A percentile compares a stretch with the other conserved stretches of the same genome.
phyloP scores from a whole-genome alignment of 2,888 invertebrate genomes.

The Podabrus alpinus region DNA sequence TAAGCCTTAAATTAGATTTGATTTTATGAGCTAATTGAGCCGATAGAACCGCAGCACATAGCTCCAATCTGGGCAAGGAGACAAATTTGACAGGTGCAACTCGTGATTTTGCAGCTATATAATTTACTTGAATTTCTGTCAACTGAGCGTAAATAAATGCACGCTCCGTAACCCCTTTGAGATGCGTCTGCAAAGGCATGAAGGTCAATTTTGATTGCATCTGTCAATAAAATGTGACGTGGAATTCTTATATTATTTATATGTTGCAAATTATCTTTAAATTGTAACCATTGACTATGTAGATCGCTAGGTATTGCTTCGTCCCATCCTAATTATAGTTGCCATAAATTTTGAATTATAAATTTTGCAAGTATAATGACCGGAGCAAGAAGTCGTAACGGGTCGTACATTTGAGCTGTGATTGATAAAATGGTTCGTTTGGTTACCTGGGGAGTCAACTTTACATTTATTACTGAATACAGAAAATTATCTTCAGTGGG shows the following conservation, averaged over 20 bases:
- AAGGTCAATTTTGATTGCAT: conserved; percentile 12
- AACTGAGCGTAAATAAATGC: conserved; percentile 31
- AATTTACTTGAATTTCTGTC: neutral
- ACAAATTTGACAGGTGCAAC: conserved; percentile 40
- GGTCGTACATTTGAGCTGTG: too few species aligned
- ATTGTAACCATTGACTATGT: too few species aligned
- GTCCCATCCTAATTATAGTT: too few species aligned
- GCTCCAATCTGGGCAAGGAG: conserved; percentile 37
- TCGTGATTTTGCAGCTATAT: conserved; percentile 40
- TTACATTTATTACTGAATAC: too few species aligned
- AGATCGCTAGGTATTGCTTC: too few species aligned
- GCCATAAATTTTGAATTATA: too few species aligned
- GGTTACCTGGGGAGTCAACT: too few species aligned
- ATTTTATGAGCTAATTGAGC: conserved; percentile 19
- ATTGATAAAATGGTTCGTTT: too few species aligned
- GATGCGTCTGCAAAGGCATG: conserved; percentile 37
- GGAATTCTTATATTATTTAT: neutral
- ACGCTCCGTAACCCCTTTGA: conserved; percentile 33
- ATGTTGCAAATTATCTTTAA: too few species aligned
- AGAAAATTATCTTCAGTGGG: too few species aligned
- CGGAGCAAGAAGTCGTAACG: too few species aligned
- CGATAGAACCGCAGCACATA: conserved; percentile 36
- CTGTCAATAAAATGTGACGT: neutral
- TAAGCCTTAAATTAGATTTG: conserved; percentile 4
- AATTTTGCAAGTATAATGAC: too few species aligned